These are phyloP conservation scores for Drosophila serrata DNA, from an alignment of 1,140 invertebrate species.

Conservation along the genomic window DNA sequence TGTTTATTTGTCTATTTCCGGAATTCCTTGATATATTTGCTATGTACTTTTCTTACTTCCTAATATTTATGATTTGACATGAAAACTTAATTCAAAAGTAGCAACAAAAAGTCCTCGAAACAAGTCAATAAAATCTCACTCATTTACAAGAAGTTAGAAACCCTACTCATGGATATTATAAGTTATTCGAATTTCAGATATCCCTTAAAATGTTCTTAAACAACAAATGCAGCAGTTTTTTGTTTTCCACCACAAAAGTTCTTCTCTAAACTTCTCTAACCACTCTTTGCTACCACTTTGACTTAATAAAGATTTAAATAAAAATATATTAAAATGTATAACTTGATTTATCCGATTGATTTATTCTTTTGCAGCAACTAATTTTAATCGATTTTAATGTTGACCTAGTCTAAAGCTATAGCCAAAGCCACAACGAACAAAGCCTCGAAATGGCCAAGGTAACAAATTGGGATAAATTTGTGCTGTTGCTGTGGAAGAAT, in stretches of 20 bases:
- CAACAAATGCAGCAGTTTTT: too few species aligned
- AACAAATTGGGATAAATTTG: constrained; percentile 87
- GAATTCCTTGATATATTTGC: neutral
- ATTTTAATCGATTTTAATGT: constrained; percentile 42
- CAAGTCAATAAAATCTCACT: too few species aligned
- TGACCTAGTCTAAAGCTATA: constrained; percentile 6
- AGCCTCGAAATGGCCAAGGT: constrained; percentile 55
- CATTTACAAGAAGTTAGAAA: too few species aligned
- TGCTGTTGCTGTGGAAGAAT: constrained; percentile 94
- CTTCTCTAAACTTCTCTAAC: too few species aligned
- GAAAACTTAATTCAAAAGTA: neutral
- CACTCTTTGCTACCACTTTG: neutral
- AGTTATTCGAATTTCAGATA: too few species aligned
- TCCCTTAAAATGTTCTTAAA: too few species aligned
- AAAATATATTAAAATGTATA: neutral
- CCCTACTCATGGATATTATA: too few species aligned
- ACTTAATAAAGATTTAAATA: neutral
- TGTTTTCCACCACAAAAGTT: neutral
- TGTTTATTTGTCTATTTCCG: constrained; percentile 8
- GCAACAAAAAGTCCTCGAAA: neutral
- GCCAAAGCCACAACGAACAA: constrained; percentile 30
- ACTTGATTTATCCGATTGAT: neutral
- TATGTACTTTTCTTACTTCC: too few species aligned
- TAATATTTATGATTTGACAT: neutral
- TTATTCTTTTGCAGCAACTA: neutral